Evolutionary conservation across 2,797 vertebrate genomes (phyloP).

Genomic region (Alfaro cultratus): DNA sequence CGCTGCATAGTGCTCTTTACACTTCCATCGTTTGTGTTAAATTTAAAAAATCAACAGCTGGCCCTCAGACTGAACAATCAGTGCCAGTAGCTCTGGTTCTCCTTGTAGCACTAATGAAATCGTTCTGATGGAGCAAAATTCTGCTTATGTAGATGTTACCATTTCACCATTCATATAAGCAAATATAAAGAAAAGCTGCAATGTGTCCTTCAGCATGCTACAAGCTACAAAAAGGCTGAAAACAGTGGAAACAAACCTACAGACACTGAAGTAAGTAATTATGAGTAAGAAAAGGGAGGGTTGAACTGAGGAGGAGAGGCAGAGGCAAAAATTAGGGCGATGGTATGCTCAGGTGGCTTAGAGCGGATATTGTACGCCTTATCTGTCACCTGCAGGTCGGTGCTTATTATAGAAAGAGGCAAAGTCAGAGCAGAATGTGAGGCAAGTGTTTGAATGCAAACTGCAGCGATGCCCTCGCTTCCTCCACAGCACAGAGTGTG

Average conservation of each 20-base stretch:
- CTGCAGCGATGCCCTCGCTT: slow-evolving; percentile 23
- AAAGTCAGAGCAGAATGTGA: slow-evolving; percentile 62
- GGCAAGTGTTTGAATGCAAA: slow-evolving; percentile 34
- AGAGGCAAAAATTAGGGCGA: slow-evolving; percentile 47
- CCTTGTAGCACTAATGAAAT: slow-evolving; percentile 45
- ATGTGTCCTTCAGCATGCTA: slow-evolving; percentile 17
- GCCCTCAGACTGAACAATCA: slow-evolving; percentile 62
- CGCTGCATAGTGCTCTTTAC: slow-evolving; percentile 48
- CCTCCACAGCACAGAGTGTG: slow-evolving; percentile 12
- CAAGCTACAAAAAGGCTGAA: slow-evolving; percentile 29
- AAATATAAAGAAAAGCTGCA: slow-evolving; percentile 4
- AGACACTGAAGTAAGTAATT: slow-evolving; percentile 40
- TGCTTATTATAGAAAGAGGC: slow-evolving; percentile 73
- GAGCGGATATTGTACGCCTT: slow-evolving; percentile 75
- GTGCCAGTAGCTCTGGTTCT: slow-evolving; percentile 25
- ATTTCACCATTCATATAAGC: slow-evolving; percentile 29
- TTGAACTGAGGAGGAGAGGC: slow-evolving; percentile 23
- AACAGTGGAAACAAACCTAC: slow-evolving; percentile 30
- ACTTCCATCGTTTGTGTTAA: slow-evolving; percentile 47
- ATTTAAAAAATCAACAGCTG: slow-evolving; percentile 69
- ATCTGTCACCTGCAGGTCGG: slow-evolving; percentile 83
- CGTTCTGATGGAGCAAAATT: slow-evolving; percentile 12
- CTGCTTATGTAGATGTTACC: slow-evolving; percentile 34
- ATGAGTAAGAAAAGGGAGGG: slow-evolving; percentile 34
- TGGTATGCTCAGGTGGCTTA: slow-evolving; percentile 65